Evolutionary conservation across 2,113 vertebrate species (phyloP).

Genomic region (Petrocephalus microphthalmus): DNA sequence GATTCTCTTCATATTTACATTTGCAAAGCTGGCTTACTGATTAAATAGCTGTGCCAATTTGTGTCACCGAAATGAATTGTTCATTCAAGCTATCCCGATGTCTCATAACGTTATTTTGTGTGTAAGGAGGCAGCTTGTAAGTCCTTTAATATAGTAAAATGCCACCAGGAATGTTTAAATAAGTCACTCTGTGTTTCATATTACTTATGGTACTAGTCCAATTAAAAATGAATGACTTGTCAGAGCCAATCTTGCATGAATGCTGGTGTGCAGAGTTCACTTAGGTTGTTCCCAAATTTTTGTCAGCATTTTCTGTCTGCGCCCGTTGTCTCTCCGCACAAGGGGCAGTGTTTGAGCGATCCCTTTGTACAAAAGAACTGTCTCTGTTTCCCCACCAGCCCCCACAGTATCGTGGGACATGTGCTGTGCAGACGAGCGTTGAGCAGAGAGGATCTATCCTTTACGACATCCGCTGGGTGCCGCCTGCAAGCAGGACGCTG

Average conservation of each 20-base stretch:
- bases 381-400: neutral
- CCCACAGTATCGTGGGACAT: neutral
- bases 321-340: neutral
- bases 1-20: neutral
- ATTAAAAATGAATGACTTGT: neutral
- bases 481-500: neutral
- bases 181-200: neutral
- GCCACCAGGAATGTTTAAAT: neutral
- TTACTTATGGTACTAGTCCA: neutral
- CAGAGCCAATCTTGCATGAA: neutral
- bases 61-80: neutral
- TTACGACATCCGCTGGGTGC: neutral
- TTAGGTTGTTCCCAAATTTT: neutral
- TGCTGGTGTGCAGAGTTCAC: neutral
- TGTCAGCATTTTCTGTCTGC: neutral
- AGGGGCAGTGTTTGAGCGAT: neutral
- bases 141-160: neutral
- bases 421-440: neutral
- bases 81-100: neutral
- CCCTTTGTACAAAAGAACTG: neutral
- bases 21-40: neutral
- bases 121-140: neutral
- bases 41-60: neutral
- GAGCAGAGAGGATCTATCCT: neutral
- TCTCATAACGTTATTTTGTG: neutral